Conservation (phyloP, 2,888 invertebrate species). For the Tenthredo distinguenda region DNA sequence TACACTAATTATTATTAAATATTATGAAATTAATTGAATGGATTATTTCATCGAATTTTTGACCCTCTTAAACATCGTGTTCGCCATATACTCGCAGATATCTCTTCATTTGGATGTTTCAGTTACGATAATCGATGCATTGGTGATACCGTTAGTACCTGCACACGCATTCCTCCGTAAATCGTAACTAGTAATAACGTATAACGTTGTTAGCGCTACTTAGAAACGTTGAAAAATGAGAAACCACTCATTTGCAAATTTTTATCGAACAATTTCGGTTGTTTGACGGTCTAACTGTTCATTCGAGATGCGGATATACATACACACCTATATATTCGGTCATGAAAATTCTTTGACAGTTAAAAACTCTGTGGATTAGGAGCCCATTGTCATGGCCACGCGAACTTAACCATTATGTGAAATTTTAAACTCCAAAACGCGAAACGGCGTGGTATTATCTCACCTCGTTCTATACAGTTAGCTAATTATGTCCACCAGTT, state of each 20-base stretch:
- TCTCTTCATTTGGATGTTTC: not conserved
- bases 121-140: not conserved
- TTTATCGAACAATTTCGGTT: not conserved
- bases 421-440: not conserved
- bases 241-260: not conserved
- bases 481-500: conserved; percentile 33
- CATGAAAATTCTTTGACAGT: not conserved
- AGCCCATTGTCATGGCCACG: conserved; percentile 25
- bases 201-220: not conserved
- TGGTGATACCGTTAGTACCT: not conserved
- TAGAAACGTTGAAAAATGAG: not conserved
- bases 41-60: not conserved
- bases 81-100: not conserved
- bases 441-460: not conserved
- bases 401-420: conserved; percentile 29
- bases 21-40: not conserved
- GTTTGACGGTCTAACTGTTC: not conserved
- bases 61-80: not conserved
- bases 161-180: not conserved
- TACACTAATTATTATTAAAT: not conserved
- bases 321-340: not conserved
- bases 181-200: not conserved
- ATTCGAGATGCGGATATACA: not conserved
- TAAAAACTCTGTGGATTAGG: not conserved
- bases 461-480: conserved; percentile 33